phyloP scores from a whole-genome alignment of 1,140 invertebrate species.

The Bemisia tabaci region DNA sequence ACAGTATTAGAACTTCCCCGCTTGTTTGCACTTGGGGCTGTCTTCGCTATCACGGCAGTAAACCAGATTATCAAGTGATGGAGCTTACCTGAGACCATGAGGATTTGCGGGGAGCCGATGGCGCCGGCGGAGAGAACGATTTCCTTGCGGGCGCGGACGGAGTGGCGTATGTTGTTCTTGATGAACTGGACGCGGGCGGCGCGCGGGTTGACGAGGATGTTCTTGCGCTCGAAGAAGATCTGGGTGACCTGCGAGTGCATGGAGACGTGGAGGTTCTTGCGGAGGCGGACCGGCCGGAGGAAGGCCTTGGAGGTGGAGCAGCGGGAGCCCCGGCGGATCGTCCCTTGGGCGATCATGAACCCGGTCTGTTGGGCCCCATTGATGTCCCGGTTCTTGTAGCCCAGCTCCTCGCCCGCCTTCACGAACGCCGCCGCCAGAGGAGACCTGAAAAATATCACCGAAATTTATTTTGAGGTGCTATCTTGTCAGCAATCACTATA shows the following conservation, averaged over 20 bases:
- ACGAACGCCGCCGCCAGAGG: slow-evolving; percentile 66
- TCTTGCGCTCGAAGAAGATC: slow-evolving; percentile 45
- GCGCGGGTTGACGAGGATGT: slow-evolving; percentile 25
- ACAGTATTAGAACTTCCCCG: too few relatives aligned
- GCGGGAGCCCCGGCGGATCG: slow-evolving; percentile 66
- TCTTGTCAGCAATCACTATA: too few relatives aligned
- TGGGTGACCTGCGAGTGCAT: slow-evolving; percentile 61
- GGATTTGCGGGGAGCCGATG: slow-evolving; percentile 64
- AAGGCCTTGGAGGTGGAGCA: slow-evolving; percentile 85
- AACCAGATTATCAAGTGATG: too few relatives aligned
- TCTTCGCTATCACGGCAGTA: too few relatives aligned
- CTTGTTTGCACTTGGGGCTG: too few relatives aligned
- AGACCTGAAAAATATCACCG: too few relatives aligned
- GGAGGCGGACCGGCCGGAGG: slow-evolving; percentile 57
- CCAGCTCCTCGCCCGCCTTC: slow-evolving; percentile 62
- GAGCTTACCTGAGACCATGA: slow-evolving; percentile 82
- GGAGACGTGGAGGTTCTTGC: slow-evolving; percentile 68
- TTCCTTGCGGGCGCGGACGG: slow-evolving; percentile 55
- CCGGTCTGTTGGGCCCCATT: slow-evolving; percentile 72
- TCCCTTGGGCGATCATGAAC: slow-evolving; percentile 72
- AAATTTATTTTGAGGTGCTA: too few relatives aligned
- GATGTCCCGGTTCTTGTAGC: slow-evolving; percentile 59
- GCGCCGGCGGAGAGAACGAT: slow-evolving; percentile 69
- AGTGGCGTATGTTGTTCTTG: slow-evolving; percentile 43
- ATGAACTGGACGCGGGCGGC: slow-evolving; percentile 64